Evolutionary conservation across 2,888 invertebrate genomes (phyloP), one percentile per base, ranked within the genome.

Genomic region (Lacanobia wlatinum): DNA sequence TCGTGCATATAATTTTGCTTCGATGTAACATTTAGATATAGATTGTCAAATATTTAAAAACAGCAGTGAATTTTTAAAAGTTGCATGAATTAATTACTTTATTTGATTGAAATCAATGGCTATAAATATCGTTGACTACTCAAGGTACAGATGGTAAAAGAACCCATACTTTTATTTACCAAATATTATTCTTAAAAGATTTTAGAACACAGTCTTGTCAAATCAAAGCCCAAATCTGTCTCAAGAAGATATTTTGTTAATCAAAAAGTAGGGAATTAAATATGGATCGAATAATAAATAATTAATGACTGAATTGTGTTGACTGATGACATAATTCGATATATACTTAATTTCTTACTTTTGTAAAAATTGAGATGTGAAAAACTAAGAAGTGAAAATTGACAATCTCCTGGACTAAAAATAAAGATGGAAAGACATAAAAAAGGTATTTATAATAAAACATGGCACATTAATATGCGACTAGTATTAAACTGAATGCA

Each of bases 381-480:
- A 62, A 52, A 64, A 23, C 28, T 28, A 59, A 40, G 48, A 40
- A 18, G 8, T n/a, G n/a, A 9, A 60, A 56, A 53, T n/a, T 58
- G 10, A 34, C n/a, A 70, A 50, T 18, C 1, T 58, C 2, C 23
- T 68, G 53, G 34, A 65, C 18, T 65, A 53, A 21, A 60, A 60
- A 5, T 12, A 21, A 40, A 56, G 18, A 53, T 34, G 69, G 12
- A 73, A 70, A 46, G 12, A 48, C 38, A 10, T 55, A 46, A 8
- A 38, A 60, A 43, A 70, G 55, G 23, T 56, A 70, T 63, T 71
- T 8, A 53, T 61, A 60, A 73, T 64, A 67, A 80, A 82, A 78
- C 86, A 92, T 93, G 93, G 93, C 93, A 93, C 92, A 89, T 84
- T 73, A 70, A 76, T 73, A 85, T 90, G 90, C 85, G 93, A 93